Evolutionary conservation across 2,113 vertebrate genomes (phyloP), one percentile per base, ranked within the genome.

Genomic region (Hiodon tergisus): DNA sequence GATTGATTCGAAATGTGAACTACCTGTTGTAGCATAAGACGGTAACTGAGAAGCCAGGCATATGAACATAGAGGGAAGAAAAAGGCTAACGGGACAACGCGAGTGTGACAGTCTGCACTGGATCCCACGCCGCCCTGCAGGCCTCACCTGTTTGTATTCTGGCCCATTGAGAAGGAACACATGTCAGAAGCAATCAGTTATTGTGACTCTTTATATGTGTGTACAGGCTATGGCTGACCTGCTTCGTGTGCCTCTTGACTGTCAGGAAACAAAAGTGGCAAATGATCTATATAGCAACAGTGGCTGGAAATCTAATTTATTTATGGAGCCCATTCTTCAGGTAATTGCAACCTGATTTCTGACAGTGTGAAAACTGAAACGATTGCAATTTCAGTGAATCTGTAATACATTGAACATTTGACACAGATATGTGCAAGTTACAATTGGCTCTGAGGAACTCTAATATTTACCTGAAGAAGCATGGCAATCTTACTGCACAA

Each of bases 21-120:
- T 31, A 31, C 31, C 31, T 31, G 31, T 59, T 9, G 58, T 59
- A 14, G n/a, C 8, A 59, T 14, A 59, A 11, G 5, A 4, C 58
- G 3, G 58, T 10, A 3, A 59, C 8, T 59, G 58, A 2, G 58
- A 11, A 59, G 8, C 8, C 58, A 11, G 10, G 10, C 58, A 59
- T 7, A 59, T 6, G 9, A 59, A 59, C 8, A 59, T 14, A 52
- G 69, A 66, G 72, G 66, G 65, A 52, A 59, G 31, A 46, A 4
- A 48, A 69, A 77, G 72, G 31, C 31, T 31, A 31, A 31, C 31
- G 31, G 0, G 31, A 31, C 65, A 55, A 85, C 83, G 80, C 83
- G 83, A 84, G 76, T 81, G 84, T 81, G 84, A 81, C 81, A 82
- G 85, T 76, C 81, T 10, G 78, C 80, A 83, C 82, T 87, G 79